Evolutionary conservation across 2,113 vertebrate species (phyloP).

Genomic region (Spizaetus ornatus): DNA sequence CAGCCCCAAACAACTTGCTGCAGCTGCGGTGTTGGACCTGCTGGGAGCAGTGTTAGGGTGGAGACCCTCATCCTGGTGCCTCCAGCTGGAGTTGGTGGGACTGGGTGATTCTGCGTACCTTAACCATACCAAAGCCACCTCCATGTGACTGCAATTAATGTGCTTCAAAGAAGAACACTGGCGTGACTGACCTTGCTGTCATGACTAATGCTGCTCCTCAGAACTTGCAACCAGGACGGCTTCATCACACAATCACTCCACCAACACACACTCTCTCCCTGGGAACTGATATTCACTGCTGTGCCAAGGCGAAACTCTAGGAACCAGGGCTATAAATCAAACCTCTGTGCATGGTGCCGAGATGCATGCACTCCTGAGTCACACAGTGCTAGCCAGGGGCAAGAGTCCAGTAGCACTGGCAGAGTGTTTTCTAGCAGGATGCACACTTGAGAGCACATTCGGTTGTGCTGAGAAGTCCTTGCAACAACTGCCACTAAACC

Average conservation of each 20-base stretch:
- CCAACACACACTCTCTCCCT: background rate
- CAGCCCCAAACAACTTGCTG: background rate
- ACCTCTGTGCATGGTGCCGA: fast-evolving
- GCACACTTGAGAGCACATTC: background rate
- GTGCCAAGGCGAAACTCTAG: background rate
- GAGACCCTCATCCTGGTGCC: background rate
- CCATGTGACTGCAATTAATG: no score
- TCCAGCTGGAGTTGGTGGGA: background rate
- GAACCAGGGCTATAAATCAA: background rate
- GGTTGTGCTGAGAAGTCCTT: background rate
- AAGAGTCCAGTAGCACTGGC: background rate
- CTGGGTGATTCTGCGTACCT: fast-evolving
- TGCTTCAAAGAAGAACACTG: background rate
- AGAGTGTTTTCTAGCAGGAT: background rate
- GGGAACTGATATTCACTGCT: background rate
- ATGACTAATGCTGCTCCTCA: background rate
- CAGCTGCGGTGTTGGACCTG: background rate
- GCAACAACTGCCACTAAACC: background rate
- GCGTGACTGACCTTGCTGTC: background rate
- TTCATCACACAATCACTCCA: background rate
- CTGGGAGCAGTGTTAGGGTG: background rate
- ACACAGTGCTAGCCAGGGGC: background rate
- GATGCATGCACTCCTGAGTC: background rate
- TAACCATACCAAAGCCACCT: background rate
- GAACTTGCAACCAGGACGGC: background rate